These are phyloP conservation scores for Coracias cyanogaster DNA, from an alignment of 2,797 vertebrate species.

Conservation along the genomic window DNA sequence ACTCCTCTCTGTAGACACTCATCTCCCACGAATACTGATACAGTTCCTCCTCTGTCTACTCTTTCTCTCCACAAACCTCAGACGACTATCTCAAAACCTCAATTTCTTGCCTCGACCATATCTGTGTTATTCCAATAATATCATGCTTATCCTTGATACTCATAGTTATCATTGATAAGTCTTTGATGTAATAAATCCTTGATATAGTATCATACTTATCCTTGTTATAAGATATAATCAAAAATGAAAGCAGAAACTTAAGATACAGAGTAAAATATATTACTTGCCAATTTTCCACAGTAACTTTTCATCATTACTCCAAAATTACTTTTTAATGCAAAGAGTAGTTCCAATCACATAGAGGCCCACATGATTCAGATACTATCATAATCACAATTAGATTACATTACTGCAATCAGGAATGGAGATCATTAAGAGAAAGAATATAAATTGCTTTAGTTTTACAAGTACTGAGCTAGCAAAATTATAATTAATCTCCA, in stretches of 20 bases:
- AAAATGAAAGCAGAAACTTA: constrained; percentile 94
- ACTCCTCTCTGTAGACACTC: constrained; percentile 20
- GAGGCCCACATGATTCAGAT: constrained; percentile 99
- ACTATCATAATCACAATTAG: constrained; percentile 99
- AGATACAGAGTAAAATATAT: constrained; percentile 92
- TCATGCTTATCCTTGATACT: constrained; percentile 72
- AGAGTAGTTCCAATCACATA: constrained; percentile 99
- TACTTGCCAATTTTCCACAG: constrained; percentile 99
- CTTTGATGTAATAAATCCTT: constrained; percentile 85
- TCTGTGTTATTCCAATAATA: constrained; percentile 73
- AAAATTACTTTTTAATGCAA: constrained; percentile 99
- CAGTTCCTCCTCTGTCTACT: neutral
- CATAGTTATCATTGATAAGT: constrained; percentile 78
- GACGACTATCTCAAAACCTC: constrained; percentile 67
- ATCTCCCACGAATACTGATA: constrained; percentile 58
- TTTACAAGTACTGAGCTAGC: constrained; percentile 99
- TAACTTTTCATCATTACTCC: constrained; percentile 99
- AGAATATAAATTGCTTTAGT: constrained; percentile 99
- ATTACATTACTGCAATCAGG: constrained; percentile 99
- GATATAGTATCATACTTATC: constrained; percentile 82
- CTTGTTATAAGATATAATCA: constrained; percentile 84
- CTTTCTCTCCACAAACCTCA: constrained; percentile 51
- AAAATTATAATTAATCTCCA: constrained; percentile 99
- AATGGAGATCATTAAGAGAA: constrained; percentile 99
- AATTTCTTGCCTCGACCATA: constrained; percentile 72